phyloP scores from a whole-genome alignment of 2,113 vertebrate genomes.

The Malaclemys terrapin region DNA sequence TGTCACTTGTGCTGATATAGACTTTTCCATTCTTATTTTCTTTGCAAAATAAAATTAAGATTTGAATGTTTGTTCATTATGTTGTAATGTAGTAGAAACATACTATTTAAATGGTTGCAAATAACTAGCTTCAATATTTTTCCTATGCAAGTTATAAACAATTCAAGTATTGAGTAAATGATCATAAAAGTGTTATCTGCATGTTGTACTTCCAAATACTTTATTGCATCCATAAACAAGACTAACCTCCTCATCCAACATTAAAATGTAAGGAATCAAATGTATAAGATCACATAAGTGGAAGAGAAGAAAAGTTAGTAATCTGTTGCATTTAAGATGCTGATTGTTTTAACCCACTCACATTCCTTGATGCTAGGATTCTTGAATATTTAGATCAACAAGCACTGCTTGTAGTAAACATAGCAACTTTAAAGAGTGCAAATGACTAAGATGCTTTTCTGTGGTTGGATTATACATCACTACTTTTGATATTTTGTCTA shows the following conservation, averaged over 20 bases:
- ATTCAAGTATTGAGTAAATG: not conserved
- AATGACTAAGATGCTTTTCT: slow-evolving; percentile 24
- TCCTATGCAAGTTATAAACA: not conserved
- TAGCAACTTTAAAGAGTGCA: not conserved
- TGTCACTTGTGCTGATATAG: not conserved
- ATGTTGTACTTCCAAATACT: not conserved
- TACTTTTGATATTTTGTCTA: not conserved
- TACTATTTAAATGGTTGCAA: not conserved
- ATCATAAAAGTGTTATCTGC: not conserved
- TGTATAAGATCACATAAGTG: not conserved
- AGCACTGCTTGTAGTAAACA: not conserved
- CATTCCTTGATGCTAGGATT: slow-evolving; percentile 33
- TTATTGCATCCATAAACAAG: not conserved
- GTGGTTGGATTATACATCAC: not conserved
- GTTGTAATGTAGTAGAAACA: not conserved
- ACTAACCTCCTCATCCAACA: not conserved
- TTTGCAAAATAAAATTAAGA: not conserved
- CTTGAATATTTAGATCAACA: slow-evolving; percentile 45
- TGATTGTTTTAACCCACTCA: not conserved
- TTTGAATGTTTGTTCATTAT: not conserved
- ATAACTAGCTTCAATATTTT: not conserved
- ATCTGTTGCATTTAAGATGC: slow-evolving; percentile 28
- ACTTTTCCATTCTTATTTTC: not conserved
- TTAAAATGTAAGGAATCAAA: not conserved
- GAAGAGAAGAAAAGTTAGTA: not conserved